Conservation (phyloP, 2,797 vertebrate species). For the Argyrosomus regius region DNA sequence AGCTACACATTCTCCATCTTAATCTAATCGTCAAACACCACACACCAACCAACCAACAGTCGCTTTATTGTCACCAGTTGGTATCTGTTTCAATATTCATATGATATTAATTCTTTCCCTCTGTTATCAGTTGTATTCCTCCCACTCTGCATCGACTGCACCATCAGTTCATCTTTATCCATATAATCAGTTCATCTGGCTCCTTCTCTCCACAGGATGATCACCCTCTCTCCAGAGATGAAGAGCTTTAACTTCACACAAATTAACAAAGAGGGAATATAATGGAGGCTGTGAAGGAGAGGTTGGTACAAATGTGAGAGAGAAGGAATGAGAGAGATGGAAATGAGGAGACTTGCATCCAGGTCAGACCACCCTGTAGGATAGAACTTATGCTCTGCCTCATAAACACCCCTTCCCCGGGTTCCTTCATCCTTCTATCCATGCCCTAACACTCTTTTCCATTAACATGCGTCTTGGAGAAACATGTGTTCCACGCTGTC, state of each 20-base stretch:
- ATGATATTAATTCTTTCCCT: slow-evolving; percentile 29
- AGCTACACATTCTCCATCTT: slow-evolving; percentile 10
- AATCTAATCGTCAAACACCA: slow-evolving; percentile 36
- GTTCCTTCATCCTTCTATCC: slow-evolving; percentile 48
- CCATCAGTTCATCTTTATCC: slow-evolving; percentile 53
- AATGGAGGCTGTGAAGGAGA: slow-evolving; percentile 37
- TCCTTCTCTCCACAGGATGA: slow-evolving; percentile 64
- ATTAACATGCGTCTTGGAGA: slow-evolving; percentile 72
- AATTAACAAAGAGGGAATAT: slow-evolving; percentile 71
- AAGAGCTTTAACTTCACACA: slow-evolving; percentile 70
- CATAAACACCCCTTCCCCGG: slow-evolving; percentile 50
- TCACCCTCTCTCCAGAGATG: slow-evolving; percentile 69
- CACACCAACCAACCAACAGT: slow-evolving; percentile 5
- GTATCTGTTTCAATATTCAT: slow-evolving; percentile 13
- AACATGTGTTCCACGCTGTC: slow-evolving; percentile 78
- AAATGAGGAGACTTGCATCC: slow-evolving; percentile 64
- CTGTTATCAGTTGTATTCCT: slow-evolving; percentile 44
- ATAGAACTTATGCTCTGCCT: slow-evolving; percentile 62
- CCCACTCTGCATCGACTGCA: slow-evolving; percentile 36
- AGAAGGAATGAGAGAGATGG: slow-evolving; percentile 39
- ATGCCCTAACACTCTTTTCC: slow-evolving; percentile 68
- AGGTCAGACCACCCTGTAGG: slow-evolving; percentile 73
- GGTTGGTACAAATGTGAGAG: slow-evolving; percentile 48
- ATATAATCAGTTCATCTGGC: slow-evolving; percentile 71
- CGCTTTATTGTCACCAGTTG: slow-evolving; percentile 9